Conservation (phyloP, 2,888 invertebrate genomes). For the Theretra japonica region DNA sequence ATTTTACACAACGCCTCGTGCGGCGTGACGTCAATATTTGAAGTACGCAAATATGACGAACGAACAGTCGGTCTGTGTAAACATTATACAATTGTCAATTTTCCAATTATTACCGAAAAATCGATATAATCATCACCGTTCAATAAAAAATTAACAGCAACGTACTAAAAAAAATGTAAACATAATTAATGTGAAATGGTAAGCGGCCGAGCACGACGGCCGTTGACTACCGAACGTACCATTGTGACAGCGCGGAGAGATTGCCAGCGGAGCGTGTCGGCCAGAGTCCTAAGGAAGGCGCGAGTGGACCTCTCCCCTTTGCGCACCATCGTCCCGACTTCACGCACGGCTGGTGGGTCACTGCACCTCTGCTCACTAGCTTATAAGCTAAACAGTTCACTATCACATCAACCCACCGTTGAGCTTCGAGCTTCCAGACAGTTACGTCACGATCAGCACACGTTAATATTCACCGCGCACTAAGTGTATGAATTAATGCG, state of each 20-base stretch:
- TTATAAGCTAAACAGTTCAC: conserved; percentile 54
- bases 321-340: conserved; percentile 79
- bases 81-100: conserved; percentile 2
- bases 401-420: conserved; percentile 49
- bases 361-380: conserved; percentile 68
- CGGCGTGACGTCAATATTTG: conserved; percentile 31
- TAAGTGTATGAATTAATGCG: conserved; percentile 46
- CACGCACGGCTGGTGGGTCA: conserved; percentile 80
- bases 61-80: conserved; percentile 27
- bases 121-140: neutral
- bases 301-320: conserved; percentile 76
- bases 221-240: conserved; percentile 65
- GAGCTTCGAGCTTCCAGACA: conserved; percentile 52
- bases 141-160: neutral
- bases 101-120: conserved; percentile 8
- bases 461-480: conserved; percentile 47
- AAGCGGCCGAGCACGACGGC: conserved; percentile 42
- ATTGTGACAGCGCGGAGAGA: conserved; percentile 69
- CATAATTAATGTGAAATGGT: conserved; percentile 28
- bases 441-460: conserved; percentile 51
- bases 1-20: conserved; percentile 29
- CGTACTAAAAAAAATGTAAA: conserved; percentile 18
- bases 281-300: conserved; percentile 76
- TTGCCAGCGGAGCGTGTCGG: conserved; percentile 78
- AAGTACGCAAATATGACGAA: conserved; percentile 41